Evolutionary conservation across 2,113 vertebrate species (phyloP).

Genomic region (Mormyrus iriodes): DNA sequence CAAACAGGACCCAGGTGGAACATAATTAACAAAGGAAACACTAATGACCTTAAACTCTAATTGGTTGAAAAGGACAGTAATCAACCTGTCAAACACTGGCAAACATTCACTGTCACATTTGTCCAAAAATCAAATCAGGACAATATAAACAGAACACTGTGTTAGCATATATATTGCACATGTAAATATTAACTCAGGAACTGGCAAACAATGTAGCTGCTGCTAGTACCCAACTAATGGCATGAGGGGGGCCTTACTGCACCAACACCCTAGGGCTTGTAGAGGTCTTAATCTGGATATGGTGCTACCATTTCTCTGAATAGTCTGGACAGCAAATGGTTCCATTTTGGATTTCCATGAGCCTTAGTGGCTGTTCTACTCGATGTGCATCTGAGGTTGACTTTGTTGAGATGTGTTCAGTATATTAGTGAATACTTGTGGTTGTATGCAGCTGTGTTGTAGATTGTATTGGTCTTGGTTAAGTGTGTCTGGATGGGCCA

Average conservation of each 20-base stretch:
- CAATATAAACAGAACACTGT: neutral
- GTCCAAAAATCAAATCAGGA: neutral
- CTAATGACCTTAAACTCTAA: no score
- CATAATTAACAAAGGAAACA: no score
- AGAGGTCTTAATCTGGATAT: neutral
- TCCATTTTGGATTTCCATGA: neutral
- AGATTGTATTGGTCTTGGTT: neutral
- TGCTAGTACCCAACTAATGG: neutral
- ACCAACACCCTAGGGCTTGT: neutral
- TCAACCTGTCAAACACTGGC: neutral
- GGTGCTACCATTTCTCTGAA: neutral
- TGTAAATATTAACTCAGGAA: neutral
- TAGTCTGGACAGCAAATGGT: neutral
- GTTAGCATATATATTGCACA: neutral
- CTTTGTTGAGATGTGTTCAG: neutral
- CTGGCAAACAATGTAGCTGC: no score
- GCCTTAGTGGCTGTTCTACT: neutral
- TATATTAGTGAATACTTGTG: neutral
- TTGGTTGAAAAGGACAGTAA: neutral
- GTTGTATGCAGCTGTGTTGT: neutral
- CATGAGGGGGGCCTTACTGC: neutral
- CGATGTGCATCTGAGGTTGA: neutral
- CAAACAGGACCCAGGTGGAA: no score
- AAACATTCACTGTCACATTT: neutral
- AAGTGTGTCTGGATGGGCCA: neutral